Conservation (phyloP, 1,140 invertebrate species). For the Bemisia tabaci region DNA sequence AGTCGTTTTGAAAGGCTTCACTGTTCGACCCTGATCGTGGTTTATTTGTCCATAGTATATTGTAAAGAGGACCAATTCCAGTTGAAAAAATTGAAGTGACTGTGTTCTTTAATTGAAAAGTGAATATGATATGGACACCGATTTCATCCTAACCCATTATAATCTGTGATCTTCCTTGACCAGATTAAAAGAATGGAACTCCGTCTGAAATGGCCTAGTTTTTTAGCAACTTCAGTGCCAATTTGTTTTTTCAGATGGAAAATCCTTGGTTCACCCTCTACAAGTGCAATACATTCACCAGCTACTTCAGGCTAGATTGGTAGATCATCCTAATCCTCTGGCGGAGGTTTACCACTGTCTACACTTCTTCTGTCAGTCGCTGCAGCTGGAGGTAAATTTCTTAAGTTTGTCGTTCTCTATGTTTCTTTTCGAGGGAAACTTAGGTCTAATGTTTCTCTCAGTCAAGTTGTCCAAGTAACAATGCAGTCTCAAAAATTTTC, state of each 20-base stretch:
- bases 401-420: neutral
- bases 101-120: no score
- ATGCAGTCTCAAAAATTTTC: neutral
- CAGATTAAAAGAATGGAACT: no score
- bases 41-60: no score
- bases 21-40: no score
- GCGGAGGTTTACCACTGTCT: conserved; percentile 77
- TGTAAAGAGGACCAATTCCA: no score
- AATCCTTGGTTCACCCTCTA: conserved; percentile 79
- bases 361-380: conserved; percentile 87
- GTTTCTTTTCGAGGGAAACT: no score
- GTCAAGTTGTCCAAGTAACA: neutral
- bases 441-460: neutral
- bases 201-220: conserved; percentile 6
- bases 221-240: no score
- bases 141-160: no score
- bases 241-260: conserved; percentile 59
- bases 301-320: conserved; percentile 72
- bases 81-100: no score
- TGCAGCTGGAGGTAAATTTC: conserved; percentile 68
- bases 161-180: no score
- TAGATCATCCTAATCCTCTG: conserved; percentile 57
- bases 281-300: conserved; percentile 89
- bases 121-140: no score
- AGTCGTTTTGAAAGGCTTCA: no score